Conservation (phyloP, 2,113 vertebrate species). For the Sterna hirundo region DNA sequence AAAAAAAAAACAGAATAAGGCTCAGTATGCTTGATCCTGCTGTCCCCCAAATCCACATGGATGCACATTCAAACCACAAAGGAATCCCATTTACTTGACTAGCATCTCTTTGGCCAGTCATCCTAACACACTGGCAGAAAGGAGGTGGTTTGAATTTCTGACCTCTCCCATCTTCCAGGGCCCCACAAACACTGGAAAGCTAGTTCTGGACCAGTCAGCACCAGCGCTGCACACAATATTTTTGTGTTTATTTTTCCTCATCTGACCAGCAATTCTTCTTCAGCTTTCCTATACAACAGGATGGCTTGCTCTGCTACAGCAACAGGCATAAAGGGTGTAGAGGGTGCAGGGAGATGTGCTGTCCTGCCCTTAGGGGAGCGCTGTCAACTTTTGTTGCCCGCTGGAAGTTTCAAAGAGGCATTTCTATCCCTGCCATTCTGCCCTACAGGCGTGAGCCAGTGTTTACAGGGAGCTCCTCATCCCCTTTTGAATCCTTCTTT, state of each 20-base stretch:
- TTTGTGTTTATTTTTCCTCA: background rate
- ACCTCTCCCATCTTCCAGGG: background rate
- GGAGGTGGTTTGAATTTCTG: background rate
- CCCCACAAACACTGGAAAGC: background rate
- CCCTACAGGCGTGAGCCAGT: background rate
- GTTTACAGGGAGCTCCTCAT: background rate
- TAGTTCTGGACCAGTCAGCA: background rate
- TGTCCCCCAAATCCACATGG: background rate
- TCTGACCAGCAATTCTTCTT: background rate
- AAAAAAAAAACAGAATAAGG: background rate
- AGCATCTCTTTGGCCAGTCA: background rate
- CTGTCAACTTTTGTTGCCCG: background rate
- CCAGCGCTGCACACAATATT: background rate
- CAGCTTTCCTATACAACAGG: background rate
- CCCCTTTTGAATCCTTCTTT: background rate
- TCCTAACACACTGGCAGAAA: background rate
- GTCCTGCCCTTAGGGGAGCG: background rate
- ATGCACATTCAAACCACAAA: background rate
- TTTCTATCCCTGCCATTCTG: background rate
- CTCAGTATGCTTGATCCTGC: background rate
- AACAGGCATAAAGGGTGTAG: background rate
- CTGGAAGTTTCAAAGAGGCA: background rate
- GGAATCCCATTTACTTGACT: background rate
- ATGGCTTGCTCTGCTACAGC: background rate
- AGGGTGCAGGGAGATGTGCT: background rate